Conservation (phyloP, 2,797 vertebrate species). For the Galago senegalensis region DNA sequence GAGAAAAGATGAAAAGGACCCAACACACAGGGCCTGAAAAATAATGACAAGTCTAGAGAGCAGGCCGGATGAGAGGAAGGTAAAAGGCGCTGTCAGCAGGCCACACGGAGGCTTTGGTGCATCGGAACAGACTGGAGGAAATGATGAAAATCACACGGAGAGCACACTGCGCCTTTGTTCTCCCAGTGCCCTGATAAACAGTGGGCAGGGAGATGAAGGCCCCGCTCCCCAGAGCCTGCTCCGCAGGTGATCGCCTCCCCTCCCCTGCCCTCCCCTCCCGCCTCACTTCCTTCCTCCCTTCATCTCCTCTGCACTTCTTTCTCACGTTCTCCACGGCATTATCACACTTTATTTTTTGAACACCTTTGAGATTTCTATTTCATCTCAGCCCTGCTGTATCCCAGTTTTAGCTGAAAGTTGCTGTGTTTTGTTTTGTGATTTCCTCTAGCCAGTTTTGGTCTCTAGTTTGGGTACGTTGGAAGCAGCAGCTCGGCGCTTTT, state of each 20-base stretch:
- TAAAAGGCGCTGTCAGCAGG: slow-evolving; percentile 45
- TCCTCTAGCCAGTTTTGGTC: not conserved
- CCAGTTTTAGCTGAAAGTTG: slow-evolving; percentile 15
- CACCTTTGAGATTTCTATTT: slow-evolving; percentile 64
- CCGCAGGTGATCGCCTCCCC: accelerated
- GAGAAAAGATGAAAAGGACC: slow-evolving; percentile 66
- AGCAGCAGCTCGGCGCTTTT: not conserved
- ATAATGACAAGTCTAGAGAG: slow-evolving; percentile 66
- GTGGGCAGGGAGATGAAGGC: not conserved
- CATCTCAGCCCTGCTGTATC: not conserved
- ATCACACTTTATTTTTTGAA: not conserved
- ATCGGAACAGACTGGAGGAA: not conserved
- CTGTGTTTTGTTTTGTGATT: slow-evolving; percentile 37
- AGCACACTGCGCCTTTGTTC: slow-evolving; percentile 18
- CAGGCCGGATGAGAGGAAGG: slow-evolving; percentile 46
- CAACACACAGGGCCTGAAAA: not conserved
- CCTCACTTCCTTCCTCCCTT: not conserved
- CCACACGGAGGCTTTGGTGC: slow-evolving; percentile 12
- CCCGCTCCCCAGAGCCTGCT: accelerated
- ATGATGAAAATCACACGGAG: slow-evolving; percentile 35
- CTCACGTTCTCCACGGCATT: not conserved
- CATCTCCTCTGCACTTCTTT: not conserved
- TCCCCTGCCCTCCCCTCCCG: not conserved
- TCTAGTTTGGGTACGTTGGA: not conserved
- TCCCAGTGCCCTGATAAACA: slow-evolving; percentile 25